Evolutionary conservation across 2,888 invertebrate species (phyloP), one percentile per base, ranked within the genome.

Genomic region (Steinernema carpocapsae): DNA sequence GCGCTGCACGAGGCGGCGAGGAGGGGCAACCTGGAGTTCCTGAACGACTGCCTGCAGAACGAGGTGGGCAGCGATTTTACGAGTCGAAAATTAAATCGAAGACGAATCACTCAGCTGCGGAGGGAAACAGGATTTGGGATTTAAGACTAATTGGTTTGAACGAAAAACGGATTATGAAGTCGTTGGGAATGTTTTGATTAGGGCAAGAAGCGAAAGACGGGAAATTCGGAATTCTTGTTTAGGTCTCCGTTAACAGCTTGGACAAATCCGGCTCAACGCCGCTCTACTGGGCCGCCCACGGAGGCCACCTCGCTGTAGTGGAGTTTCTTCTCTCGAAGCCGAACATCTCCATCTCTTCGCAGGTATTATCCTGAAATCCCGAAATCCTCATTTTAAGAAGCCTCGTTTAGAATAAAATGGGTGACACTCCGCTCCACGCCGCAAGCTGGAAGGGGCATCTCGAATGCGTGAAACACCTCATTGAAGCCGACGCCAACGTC

Each of bases 1-100:
- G 92, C 92, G 0, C 86, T 92, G 32, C 92, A 92, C 84, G 92
- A 92, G 84, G 92, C 92, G 70, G 91, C 92, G 6, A 91, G 91
- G 82, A 88, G 92, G 78, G 92, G 92, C 59, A 92, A 92, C 83
- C 80, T 91, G 22, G 89, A 88, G 7, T 91, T 92, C 83, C 83
- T 92, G 76, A 85, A 87, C 75, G 91, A 92, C 86, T 92, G 91
- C 82, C 85, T 92, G 32, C 85, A 87, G 45, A 91, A 91, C 86
- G 90, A 91, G 76, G 91, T 91, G 75, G 10, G 37, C 37, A 37
- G 37, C 24, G 12, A 3, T 4, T 26, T 46, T 42, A 24, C 29
- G 2, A 12, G 1, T 12, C 51, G 32, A 46, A 52, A 72, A n/a
- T 71, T 71, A 24, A 22, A 42, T 6, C 12, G 10, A 14, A 4